A percentile compares a stretch with the other conserved stretches of the same genome.
Evolutionary conservation across 92 coral and sea anemone genomes (phyloP).

Genomic region (Siderastrea radians): DNA sequence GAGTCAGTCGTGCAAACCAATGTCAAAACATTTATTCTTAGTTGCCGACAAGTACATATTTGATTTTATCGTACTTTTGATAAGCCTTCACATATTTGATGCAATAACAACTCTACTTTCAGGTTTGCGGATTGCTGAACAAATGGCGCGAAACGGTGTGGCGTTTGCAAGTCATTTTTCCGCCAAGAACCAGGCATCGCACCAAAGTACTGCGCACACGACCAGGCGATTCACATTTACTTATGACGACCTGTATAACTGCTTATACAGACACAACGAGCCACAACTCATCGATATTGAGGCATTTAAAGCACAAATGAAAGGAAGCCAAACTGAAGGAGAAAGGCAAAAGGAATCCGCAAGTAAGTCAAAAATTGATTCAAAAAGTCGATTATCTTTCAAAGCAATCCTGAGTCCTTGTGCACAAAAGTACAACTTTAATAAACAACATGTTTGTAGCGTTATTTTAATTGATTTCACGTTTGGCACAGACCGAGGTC

Average conservation of each 20-base stretch:
- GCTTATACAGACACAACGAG: slow-evolving; percentile 80
- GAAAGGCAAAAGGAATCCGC: slow-evolving; percentile 18
- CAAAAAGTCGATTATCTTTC: neutral
- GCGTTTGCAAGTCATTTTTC: slow-evolving; percentile 44
- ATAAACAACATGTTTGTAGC: neutral
- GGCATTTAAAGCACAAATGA: slow-evolving; percentile 38
- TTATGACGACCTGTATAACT: slow-evolving; percentile 80
- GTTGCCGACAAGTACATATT: neutral
- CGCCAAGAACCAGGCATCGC: slow-evolving; percentile 49
- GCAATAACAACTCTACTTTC: neutral
- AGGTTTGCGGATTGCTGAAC: slow-evolving; percentile 6
- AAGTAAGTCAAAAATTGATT: slow-evolving; percentile 4
- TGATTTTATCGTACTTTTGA: slow-evolving; percentile 5
- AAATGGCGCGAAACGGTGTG: slow-evolving; percentile 56
- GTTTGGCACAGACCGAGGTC: neutral
- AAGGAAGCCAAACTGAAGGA: slow-evolving; percentile 24
- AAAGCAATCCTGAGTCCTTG: neutral
- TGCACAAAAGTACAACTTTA: neutral
- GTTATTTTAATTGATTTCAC: slow-evolving; percentile 10
- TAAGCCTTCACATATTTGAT: neutral
- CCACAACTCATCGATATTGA: slow-evolving; percentile 74
- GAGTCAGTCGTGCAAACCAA: neutral
- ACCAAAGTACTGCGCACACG: slow-evolving; percentile 23
- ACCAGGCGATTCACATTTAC: slow-evolving; percentile 70
- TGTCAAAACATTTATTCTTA: neutral